Evolutionary conservation across 2,888 invertebrate species (phyloP).

Genomic region (Dicyrtomina minuta): DNA sequence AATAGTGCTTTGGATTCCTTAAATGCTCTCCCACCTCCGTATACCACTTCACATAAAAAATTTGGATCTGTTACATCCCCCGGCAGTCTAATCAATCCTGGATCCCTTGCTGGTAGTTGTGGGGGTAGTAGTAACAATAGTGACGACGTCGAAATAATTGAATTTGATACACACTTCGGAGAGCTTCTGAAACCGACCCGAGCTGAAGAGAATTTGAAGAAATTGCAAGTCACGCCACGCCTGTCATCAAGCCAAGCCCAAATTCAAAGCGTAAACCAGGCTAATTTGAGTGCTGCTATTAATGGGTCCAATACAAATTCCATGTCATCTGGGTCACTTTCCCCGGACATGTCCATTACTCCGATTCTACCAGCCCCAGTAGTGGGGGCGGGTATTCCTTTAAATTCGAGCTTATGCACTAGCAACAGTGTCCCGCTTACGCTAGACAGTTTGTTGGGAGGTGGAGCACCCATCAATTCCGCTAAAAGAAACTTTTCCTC

Average conservation of each 20-base stretch:
- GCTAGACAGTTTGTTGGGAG: slow-evolving; percentile 3
- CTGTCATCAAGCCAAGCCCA: too few species aligned
- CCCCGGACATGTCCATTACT: slow-evolving; percentile 1
- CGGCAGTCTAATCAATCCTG: too few species aligned
- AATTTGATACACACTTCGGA: slow-evolving; percentile 20
- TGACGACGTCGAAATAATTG: slow-evolving; percentile 20
- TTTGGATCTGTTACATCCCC: too few species aligned
- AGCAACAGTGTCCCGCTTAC: neutral
- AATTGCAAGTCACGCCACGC: neutral
- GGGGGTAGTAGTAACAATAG: neutral
- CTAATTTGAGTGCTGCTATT: too few species aligned
- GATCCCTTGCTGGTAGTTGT: neutral
- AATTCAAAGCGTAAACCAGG: too few species aligned
- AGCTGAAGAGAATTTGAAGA: slow-evolving; percentile 4
- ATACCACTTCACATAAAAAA: neutral
- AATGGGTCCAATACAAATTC: neutral
- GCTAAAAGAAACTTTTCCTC: neutral
- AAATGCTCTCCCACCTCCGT: neutral
- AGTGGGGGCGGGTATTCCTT: neutral
- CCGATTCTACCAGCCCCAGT: neutral
- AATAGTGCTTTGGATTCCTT: neutral
- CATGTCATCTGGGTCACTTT: neutral
- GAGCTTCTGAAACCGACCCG: slow-evolving; percentile 1
- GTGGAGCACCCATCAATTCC: neutral
- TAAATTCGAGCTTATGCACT: neutral